Base-by-base conservation (phyloP, 1,140 invertebrate species). In the Aethina tumida region DNA sequence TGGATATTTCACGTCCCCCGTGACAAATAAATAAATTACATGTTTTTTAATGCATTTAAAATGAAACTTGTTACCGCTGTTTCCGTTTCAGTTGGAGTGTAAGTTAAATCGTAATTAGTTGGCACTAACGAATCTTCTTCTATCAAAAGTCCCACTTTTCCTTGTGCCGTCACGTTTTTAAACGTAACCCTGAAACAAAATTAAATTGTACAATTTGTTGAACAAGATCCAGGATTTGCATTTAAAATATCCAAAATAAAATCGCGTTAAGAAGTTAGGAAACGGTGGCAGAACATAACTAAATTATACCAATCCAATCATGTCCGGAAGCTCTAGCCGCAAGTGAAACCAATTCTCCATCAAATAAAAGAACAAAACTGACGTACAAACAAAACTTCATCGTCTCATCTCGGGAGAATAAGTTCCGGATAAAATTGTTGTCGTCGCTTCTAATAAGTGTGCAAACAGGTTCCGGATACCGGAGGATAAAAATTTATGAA, bases 101-200 rank as follows among this genome's bases (percentile, higher is more conserved):
- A 57, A 19, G 35, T 31, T 25, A 55, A 30, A 38, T 57, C 55
- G 35, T 53, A 55, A 44, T 55, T 53, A 34, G 48, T 44, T 5
- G 47, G 50, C 13, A 56, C 40, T 21, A 56, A 49, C 8, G 55
- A 56, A 45, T 56, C 55, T 17, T 50, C 49, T 24, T 37, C 36
- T 19, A 56, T 49, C 10, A 51, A 22, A n/a, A 56, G 35, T 16
- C 53, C 53, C 16, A 52, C 36, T 30, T 41, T 43, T 10, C 52
- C 54, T 35, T 38, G 38, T 7, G 44, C 43, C 6, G 27, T 16
- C 5, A 52, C 50, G 15, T 50, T 41, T 10, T 10, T 32, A 20
- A 47, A 49, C 31, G 24, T 43, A 20, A 42, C 16, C 18, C 45
- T 46, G n/a, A 15, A 42, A 38, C 17, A 13, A 31, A 31, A 5